Evolutionary conservation across 2,113 vertebrate species (phyloP).

Genomic region (Mormyrus iriodes): DNA sequence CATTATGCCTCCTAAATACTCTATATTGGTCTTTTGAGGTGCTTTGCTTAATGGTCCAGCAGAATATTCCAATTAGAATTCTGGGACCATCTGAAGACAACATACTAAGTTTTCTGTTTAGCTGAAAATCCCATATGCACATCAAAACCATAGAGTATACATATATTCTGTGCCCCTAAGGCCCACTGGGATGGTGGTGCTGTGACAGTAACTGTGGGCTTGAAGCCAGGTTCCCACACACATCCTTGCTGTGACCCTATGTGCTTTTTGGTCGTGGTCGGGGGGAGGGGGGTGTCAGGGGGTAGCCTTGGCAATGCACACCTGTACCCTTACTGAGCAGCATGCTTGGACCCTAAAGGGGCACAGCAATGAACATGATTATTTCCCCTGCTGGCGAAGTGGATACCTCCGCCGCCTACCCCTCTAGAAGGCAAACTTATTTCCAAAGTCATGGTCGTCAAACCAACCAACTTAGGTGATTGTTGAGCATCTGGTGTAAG

Average conservation of each 20-base stretch:
- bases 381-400: neutral
- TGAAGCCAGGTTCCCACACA: neutral
- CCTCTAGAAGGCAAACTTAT: neutral
- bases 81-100: neutral
- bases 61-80: neutral
- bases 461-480: neutral
- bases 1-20: neutral
- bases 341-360: neutral
- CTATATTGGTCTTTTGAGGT: neutral
- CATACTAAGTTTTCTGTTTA: neutral
- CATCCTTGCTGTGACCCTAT: neutral
- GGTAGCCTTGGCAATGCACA: neutral
- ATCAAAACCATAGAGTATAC: neutral
- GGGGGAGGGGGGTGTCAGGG: neutral
- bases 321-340: neutral
- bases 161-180: neutral
- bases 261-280: neutral
- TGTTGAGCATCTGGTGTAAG: neutral
- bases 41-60: neutral
- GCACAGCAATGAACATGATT: neutral
- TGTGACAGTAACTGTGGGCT: neutral
- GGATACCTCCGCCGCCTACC: neutral
- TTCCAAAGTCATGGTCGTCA: neutral
- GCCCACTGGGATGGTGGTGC: neutral
- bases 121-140: neutral